A percentile compares a stretch with the other conserved stretches of the same genome.
Evolutionary conservation across 35 echinoderm and acorn worm species (phyloP).

Genomic region (Apostichopus parvimensis): DNA sequence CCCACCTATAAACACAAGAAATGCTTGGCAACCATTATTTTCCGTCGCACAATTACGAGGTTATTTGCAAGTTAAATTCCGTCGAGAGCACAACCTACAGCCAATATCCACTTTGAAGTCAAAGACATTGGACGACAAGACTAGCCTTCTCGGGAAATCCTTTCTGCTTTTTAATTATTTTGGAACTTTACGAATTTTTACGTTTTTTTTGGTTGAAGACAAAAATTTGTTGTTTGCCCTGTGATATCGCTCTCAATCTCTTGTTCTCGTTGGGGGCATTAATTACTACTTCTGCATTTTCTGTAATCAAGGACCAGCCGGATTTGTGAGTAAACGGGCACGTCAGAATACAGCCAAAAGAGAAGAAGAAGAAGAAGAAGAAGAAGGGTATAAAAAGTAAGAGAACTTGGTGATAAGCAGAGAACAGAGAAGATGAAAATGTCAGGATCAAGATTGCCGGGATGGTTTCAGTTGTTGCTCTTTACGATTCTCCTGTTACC

Average conservation of each 20-base stretch:
- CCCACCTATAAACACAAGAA: constrained; percentile 30
- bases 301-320: neutral
- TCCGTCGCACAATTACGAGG: constrained; percentile 16
- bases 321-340: neutral
- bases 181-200: neutral
- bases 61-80: constrained; percentile 50
- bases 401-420: neutral
- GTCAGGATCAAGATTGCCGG: constrained; percentile 20
- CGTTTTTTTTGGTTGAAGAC: neutral
- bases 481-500: constrained; percentile 38
- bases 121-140: constrained; percentile 17
- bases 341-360: neutral
- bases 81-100: neutral
- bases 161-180: neutral
- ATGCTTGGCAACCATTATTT: constrained; percentile 40
- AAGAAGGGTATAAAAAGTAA: neutral
- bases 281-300: neutral
- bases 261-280: neutral
- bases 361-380: neutral
- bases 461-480: neutral
- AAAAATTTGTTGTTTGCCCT: neutral
- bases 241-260: neutral
- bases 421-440: neutral
- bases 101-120: constrained; percentile 4
- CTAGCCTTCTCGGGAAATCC: neutral